Evolutionary conservation across 1,140 invertebrate genomes (phyloP), one percentile per base, ranked within the genome.

Genomic region (Zaprionus ornatus): DNA sequence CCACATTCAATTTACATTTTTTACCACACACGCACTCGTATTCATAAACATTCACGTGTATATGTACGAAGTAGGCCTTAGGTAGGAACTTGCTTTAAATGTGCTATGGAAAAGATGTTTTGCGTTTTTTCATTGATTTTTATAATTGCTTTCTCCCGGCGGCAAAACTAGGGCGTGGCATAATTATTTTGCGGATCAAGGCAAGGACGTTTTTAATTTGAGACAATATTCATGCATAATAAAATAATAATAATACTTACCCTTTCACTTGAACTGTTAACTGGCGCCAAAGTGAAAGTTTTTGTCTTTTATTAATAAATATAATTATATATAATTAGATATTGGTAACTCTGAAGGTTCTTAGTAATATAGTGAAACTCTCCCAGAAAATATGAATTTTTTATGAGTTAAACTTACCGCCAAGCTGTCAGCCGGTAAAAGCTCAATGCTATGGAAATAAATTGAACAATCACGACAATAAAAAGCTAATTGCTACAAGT

Each of bases 1-100:
- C 19, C 45, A 50, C 0, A 25, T 7, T 12, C 5, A 69, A 65
- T 76, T 76, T 76, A 10, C 61, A 76, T 76, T 42, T 75, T 54
- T 32, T 32, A 50, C 10, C 52, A n/a, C 68, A 70, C 13, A 23
- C 17, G 23, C 29, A 69, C 19, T 27, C 25, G 5, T 29, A 12
- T 27, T 55, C 12, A 50, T 23, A 21, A 50, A 50, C 45, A 50
- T 50, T 21, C 19, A 3, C 10, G 10, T 23, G 21, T 25, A 27
- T 59, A 10, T 48, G 27, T 27, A 29, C 55, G 45, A 29, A 35
- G 35, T 19, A 48, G 27, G 72, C 48, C 29, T 74, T n/a, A 67
- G 19, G 15, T n/a, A 67, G 19, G 15, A 68, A 60, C 52, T 61
- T 48, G 17, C 13, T 60, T 55, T 56, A 12, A 35, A 27, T 35